Base-by-base conservation (phyloP, 2,797 vertebrate species). In the Dendrocincla fuliginosa region DNA sequence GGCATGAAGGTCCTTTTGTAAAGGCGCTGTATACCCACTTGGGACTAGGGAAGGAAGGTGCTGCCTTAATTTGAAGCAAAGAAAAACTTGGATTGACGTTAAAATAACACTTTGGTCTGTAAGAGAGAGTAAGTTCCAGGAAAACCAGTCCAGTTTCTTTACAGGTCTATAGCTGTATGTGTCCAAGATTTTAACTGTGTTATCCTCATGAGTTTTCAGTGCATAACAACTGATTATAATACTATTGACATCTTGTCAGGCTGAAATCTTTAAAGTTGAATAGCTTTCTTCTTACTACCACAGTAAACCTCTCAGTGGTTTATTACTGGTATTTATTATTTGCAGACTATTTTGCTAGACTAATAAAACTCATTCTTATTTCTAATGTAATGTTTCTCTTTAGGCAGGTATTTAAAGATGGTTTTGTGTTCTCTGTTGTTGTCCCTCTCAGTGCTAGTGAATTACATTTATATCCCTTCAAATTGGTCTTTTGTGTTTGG, bases 261-360 rank as follows among this genome's bases (percentile, higher is more conserved):
- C 42, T 77, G 44, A 89, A 85, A 52, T 46, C 32, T 84, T 92
- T 75, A 47, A 87, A 33, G 5, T 41, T 88, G 87, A 90, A 87
- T 79, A 87, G 17, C 65, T 95, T 69, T 93, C 32, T 94, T 87
- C 68, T 84, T 67, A 32, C 35, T 76, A 49, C 59, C 78, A 63
- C 61, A 87, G 80, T 70, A 96, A 97, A 90, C 63, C 47, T 89
- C 42, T 94, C 71, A 89, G 37, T 89, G 87, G 41, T 44, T 82
- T 87, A 60, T 78, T 82, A 94, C 47, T 89, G 80, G 52, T 93
- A 80, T 42, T 90, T 96, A 76, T 57, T 95, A 83, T 93, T 95
- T 96, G 81, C 41, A 87, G 30, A 28, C n/a, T 55, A 68, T 92
- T 94, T 95, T 94, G 44, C 75, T 93, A 65, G 59, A 77, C 80